phyloP scores from a whole-genome alignment of 2,888 invertebrate genomes.

The Hypena proboscidalis region DNA sequence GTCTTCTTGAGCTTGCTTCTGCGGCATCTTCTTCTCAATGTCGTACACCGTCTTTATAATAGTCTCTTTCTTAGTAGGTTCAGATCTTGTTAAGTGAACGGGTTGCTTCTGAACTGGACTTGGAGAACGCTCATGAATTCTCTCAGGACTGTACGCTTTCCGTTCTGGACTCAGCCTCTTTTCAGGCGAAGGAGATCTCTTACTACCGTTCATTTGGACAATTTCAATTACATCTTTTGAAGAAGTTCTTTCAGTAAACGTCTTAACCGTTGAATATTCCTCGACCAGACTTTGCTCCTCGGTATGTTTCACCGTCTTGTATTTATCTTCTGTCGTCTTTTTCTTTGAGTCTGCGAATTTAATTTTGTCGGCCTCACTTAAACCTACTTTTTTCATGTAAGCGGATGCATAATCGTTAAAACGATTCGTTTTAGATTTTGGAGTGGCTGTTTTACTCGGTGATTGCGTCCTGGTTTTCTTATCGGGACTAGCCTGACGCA shows the following conservation, averaged over 20 bases:
- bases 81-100: constrained; percentile 39
- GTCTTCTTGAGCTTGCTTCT: constrained; percentile 74
- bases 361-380: constrained; percentile 66
- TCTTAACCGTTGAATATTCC: constrained; percentile 53
- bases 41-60: constrained; percentile 66
- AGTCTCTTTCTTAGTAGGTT: constrained; percentile 61
- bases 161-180: constrained; percentile 54
- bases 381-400: constrained; percentile 79
- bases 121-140: constrained; percentile 58
- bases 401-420: constrained; percentile 80
- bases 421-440: constrained; percentile 70
- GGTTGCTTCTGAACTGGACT: constrained; percentile 66
- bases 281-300: constrained; percentile 52
- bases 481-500: constrained; percentile 70
- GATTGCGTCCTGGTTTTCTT: constrained; percentile 68
- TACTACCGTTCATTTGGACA: constrained; percentile 59
- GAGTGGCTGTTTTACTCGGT: constrained; percentile 60
- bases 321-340: constrained; percentile 47
- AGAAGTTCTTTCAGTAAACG: constrained; percentile 58
- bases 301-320: constrained; percentile 43
- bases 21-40: constrained; percentile 59
- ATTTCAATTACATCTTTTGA: constrained; percentile 67
- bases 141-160: constrained; percentile 43
- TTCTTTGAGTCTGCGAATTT: constrained; percentile 59
- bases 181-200: constrained; percentile 67